Base-by-base conservation (phyloP, 2,888 invertebrate species). In the Machimus rusticus region DNA sequence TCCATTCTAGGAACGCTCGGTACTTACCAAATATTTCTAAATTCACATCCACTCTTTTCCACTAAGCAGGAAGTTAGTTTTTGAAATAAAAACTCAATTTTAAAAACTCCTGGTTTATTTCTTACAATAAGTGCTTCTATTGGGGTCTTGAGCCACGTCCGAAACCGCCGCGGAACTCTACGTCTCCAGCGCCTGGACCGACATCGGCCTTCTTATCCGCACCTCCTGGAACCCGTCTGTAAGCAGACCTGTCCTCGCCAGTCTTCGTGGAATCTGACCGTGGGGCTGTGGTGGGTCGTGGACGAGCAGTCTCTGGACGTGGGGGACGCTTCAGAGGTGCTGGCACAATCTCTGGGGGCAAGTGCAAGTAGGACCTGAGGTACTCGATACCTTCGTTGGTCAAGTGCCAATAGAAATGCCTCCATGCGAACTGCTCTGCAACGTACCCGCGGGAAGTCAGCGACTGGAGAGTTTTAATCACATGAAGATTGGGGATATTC, bases 361-460 rank as follows among this genome's bases (percentile, higher is more conserved):
- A 94, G 92, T 99, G 99, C 89, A 99, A 95, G 93, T 97, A 99
- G 91, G 97, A 97, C 90, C 99, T 95, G 90, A 99, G 94, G 93
- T 98, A 99, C 92, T 98, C 97, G 92, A 99, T 99, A 90, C 99
- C 99, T 91, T 99, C 98, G 92, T 99, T 99, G 89, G 99, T 99
- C 90, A 99, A 94, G 93, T 93, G 95, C 99, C 99, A 99, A 93
- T 99, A 99, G 91, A 97, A 99, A 93, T 99, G 99, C 91, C 99
- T 96, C 99, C 99, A 99, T 5, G 99, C 99, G 93, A 99, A 99
- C 93, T 99, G 99, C 94, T 99, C 99, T 93, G 97, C 98, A n/a
- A 99, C 99, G 91, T 96, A 97, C 88, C 99, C 99, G 92, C 97
- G 95, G 4, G 99, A 99, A 93, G 99, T 99, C 90, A 99, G 94